Base-by-base conservation (phyloP, 2,888 invertebrate genomes). In the Ischnus inquisitorius region DNA sequence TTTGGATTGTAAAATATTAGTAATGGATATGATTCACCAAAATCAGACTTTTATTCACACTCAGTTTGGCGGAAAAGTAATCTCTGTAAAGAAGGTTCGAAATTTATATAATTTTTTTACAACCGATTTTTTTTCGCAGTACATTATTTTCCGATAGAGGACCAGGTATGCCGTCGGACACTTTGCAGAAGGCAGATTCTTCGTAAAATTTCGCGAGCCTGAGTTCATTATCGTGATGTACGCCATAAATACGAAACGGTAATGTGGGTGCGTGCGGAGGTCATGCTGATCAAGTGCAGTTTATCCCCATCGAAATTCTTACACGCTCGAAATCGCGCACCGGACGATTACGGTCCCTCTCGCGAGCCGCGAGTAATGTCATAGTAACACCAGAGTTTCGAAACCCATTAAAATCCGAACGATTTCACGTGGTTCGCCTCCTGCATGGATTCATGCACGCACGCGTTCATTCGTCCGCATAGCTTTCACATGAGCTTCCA, bases 331-430 rank as follows among this genome's bases (percentile, higher is more conserved):
- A 14, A 64, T 71, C 39, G 43, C 46, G n/a, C 19, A 19, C 12
- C 25, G 43, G 57, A 12, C 71, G 41, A 71, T 79, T 34, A 68
- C 60, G n/a, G 19, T 48, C 67, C 41, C 39, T 75, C 39, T 75
- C 68, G 74, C 10, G 43, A 69, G 25, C 46, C n/a, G 19, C 2
- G 22, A 39, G 48, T 75, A 74, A 80, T 80, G 60, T 75, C 68
- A 62, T 54, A 48, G 48, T 46, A 62, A 80, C 19, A 65, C 57
- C 51, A 34, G 41, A 48, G 71, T 71, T n/a, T 60, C 51, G 28
- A 51, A 41, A 14, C 46, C 71, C 81, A 77, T 81, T 62, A 65
- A 46, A 48, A 46, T 22, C 48, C 80, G 43, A 34, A 75, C 68
- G 75, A 80, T 77, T 76, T 16, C 46, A 12, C 57, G 54, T 65